Evolutionary conservation across 2,797 vertebrate genomes (phyloP), one percentile per base, ranked within the genome.

Genomic region (Microctenopoma stevenorrisi): DNA sequence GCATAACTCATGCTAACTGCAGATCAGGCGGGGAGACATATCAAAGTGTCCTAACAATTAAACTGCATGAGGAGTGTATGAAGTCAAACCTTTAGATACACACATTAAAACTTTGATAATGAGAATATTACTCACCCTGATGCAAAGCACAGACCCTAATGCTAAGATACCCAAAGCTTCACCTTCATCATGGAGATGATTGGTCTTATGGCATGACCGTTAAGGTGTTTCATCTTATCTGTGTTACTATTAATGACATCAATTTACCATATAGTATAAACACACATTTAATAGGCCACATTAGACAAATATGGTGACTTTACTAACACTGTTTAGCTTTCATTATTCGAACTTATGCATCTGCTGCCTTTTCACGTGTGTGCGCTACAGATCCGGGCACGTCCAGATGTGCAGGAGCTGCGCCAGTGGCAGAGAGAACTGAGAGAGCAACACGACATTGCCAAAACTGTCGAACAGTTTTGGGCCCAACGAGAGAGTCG

Each of bases 371-470:
- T 9, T 5, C 53, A 63, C 15, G 6, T 76, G 60, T 47, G 37
- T 53, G 38, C 66, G 67, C 62, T 54, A 38, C 56, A 98, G 97
- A 90, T 94, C 72, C 95, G 97, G 76, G 92, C 91, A 33, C 79
- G 85, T 0, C 88, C 91, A 47, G 94, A 97, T 72, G 93, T 98
- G 54, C 96, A 97, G 86, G 95, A 97, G 86, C 84, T 98, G 48
- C 95, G 96, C 22, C 93, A 89, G 88, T 98, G 96, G 96, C 97
- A 98, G 86, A 96, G 90, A 84, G 92, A 96, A 64, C 81, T 96
- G 68, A 90, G 94, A 4, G 94, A 96, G 5, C 96, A 79, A 38
- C 51, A 51, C 4, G 85, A 95, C 81, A 96, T 96, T 35, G 35
- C 22, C 47, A 82, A 93, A 78, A 91, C 85, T 2, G 93, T 97